phyloP scores from a whole-genome alignment of 2,888 invertebrate genomes.

The Terebella lapidaria region DNA sequence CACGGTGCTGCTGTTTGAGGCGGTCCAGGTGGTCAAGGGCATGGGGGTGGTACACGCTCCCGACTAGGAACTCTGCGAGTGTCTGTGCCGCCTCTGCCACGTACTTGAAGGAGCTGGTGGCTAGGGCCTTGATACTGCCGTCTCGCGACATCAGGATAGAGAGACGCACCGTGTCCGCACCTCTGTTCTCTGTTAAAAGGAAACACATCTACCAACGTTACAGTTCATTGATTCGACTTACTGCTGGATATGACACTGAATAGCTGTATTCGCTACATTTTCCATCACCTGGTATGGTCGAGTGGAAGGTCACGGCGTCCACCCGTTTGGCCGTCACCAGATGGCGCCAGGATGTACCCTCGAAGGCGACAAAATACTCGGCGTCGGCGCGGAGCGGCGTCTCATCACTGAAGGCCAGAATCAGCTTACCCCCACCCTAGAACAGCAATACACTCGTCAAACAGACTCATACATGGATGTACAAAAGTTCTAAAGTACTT shows the following conservation, averaged over 20 bases:
- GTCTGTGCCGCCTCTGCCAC: background rate
- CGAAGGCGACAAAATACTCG: background rate
- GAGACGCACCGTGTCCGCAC: background rate
- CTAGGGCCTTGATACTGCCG: background rate
- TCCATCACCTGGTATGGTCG: background rate
- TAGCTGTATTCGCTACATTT: too few relatives aligned
- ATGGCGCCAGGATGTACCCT: background rate
- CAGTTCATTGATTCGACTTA: too few relatives aligned
- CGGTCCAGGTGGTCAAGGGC: background rate
- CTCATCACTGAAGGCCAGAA: background rate
- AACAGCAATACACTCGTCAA: background rate
- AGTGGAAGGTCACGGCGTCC: background rate
- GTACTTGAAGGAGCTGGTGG: background rate
- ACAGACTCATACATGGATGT: too few relatives aligned
- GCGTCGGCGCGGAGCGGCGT: background rate
- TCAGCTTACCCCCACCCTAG: background rate
- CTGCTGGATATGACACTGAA: too few relatives aligned
- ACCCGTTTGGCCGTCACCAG: background rate
- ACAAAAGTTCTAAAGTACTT: background rate
- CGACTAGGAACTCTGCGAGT: background rate
- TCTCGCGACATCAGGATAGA: background rate
- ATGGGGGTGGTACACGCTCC: background rate
- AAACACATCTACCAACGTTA: too few relatives aligned
- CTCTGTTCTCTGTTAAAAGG: background rate
- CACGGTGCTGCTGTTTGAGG: background rate